Percentiles rank a stretch among this genome's conserved stretches.
Conservation (phyloP, 2,797 vertebrate species). For the Synaphobranchus kaupii region DNA sequence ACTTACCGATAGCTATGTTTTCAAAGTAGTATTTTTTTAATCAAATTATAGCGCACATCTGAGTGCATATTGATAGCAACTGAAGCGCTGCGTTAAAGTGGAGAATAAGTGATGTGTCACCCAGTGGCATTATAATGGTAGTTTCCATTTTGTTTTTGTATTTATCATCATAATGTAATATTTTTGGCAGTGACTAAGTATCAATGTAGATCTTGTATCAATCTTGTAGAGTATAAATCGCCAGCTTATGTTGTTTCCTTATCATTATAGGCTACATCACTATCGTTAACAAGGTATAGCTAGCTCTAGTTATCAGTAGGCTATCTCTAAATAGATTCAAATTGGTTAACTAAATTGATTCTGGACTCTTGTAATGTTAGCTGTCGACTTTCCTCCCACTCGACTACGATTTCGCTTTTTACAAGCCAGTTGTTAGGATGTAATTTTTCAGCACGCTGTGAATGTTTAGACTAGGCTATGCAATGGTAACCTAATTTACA, state of each 20-base stretch:
- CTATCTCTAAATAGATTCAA: background rate
- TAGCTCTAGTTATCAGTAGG: background rate
- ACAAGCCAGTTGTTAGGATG: background rate
- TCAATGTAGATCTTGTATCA: background rate
- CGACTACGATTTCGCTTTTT: background rate
- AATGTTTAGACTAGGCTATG: background rate
- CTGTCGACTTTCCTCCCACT: background rate
- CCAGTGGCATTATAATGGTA: conserved; percentile 38
- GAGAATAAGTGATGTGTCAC: conserved; percentile 39
- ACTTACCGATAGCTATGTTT: background rate
- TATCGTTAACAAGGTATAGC: background rate
- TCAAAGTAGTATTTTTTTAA: background rate
- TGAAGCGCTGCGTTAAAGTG: conserved; percentile 62
- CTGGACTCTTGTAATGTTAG: background rate
- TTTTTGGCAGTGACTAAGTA: background rate
- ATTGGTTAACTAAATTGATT: background rate
- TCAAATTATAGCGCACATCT: conserved; percentile 30
- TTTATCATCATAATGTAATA: conserved; percentile 29
- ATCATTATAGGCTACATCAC: background rate
- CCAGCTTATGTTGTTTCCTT: background rate
- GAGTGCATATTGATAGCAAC: conserved; percentile 54
- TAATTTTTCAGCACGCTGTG: background rate
- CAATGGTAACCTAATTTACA: background rate
- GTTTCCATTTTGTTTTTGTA: conserved; percentile 47
- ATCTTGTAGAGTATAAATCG: background rate